Conservation (phyloP, 2,888 invertebrate species). For the Cerceris ruficornis region DNA sequence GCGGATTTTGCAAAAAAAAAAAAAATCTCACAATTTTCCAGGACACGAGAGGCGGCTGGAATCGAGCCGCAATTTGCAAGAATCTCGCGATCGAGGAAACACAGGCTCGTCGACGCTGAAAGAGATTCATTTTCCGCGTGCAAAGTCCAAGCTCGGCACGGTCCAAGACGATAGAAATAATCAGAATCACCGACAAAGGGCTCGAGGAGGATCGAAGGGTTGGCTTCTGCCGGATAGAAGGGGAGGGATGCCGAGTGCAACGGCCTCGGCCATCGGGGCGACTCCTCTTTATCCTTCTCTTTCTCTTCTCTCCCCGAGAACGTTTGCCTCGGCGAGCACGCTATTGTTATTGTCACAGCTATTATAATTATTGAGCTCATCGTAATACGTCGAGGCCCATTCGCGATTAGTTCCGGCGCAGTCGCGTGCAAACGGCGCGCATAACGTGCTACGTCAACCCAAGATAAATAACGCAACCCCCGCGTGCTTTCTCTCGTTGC, state of each 20-base stretch:
- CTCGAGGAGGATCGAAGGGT: not conserved
- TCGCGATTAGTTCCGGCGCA: constrained; percentile 68
- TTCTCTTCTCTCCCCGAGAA: constrained; percentile 21
- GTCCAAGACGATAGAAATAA: constrained; percentile 53
- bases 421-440: constrained; percentile 53
- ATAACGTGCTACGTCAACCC: constrained; percentile 54
- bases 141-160: constrained; percentile 36
- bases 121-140: constrained; percentile 12
- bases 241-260: constrained; percentile 58
- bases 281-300: constrained; percentile 1
- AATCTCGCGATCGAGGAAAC: too few species aligned
- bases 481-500: not conserved
- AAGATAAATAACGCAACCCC: constrained; percentile 61
- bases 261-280: constrained; percentile 60
- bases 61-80: too few species aligned
- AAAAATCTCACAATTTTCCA: too few species aligned
- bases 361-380: constrained; percentile 76
- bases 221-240: constrained; percentile 10
- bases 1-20: too few species aligned
- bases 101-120: too few species aligned
- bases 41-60: too few species aligned
- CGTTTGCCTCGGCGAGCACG: constrained; percentile 50
- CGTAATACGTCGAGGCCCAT: constrained; percentile 66
- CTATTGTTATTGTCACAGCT: constrained; percentile 76
- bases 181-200: constrained; percentile 11